A percentile compares a stretch with the other conserved stretches of the same genome.
These are phyloP conservation scores for Eurytoma adleriae DNA, from an alignment of 2,888 invertebrate genomes.

Conservation along the genomic window DNA sequence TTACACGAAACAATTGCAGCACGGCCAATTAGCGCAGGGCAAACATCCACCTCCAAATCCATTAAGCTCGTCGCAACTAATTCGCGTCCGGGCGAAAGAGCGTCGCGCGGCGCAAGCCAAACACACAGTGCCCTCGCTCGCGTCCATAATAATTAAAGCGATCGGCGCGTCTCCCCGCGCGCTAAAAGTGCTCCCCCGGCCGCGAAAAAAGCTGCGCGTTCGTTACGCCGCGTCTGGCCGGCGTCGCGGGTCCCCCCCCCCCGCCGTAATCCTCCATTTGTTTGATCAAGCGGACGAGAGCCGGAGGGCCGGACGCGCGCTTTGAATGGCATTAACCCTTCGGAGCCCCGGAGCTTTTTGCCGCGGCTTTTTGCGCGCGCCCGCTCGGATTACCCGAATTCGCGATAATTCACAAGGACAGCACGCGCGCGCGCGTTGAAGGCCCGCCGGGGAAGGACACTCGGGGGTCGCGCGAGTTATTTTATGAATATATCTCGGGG, in stretches of 20 bases:
- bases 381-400: constrained; percentile 60
- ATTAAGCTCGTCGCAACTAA: too few species aligned
- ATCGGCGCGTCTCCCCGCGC: neutral
- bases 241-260: constrained; percentile 13
- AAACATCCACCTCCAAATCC: too few species aligned
- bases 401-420: constrained; percentile 49
- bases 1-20: too few species aligned
- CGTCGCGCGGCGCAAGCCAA: too few species aligned
- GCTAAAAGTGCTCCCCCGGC: neutral
- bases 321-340: constrained; percentile 62
- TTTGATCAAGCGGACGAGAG: constrained; percentile 64
- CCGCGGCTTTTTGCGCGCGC: constrained; percentile 47
- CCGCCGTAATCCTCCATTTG: constrained; percentile 64
- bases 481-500: constrained; percentile 26
- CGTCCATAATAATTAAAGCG: constrained; percentile 36
- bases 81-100: too few species aligned
- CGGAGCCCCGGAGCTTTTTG: constrained; percentile 53
- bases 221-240: constrained; percentile 39
- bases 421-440: neutral
- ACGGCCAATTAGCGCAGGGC: too few species aligned
- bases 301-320: constrained; percentile 19
- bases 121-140: neutral
- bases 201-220: constrained; percentile 35
- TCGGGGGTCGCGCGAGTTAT: neutral
- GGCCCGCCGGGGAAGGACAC: neutral